Evolutionary conservation across 2,888 invertebrate species (phyloP), one percentile per base, ranked within the genome.

Genomic region (Cryptus armator): DNA sequence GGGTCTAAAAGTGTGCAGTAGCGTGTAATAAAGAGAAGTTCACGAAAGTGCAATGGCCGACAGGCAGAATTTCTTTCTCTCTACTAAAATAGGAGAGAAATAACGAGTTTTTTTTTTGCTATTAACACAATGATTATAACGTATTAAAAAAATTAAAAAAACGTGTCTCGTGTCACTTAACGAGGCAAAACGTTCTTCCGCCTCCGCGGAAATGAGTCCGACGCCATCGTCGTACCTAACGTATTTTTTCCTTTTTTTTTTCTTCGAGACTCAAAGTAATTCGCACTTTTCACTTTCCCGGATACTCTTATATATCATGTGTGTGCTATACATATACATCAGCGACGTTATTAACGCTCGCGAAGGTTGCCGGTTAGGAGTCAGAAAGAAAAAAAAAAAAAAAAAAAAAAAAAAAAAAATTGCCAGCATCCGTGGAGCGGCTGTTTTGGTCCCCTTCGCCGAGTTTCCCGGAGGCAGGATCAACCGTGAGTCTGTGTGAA

Each of bases 281-380:
- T 77, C 46, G 24, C 76, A 71, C 64, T 66, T 77, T 77, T 46
- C 66, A 64, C 71, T n/a, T 53, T 53, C 19, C 66, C 16, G 44
- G 53, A 53, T 66, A 72, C 71, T 53, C 53, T 66, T 66, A 56
- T 72, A 68, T 19, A 37, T 9, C 16, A 62, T 59, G 51, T 37
- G 24, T 48, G 62, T 48, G n/a, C 14, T 16, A 9, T 51, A 59
- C 19, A 48, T 37, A 37, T 7, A n/a, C 29, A 16, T 19, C 32
- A 56, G 43, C 44, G 51, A 64, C 74, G 74, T 78, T 78, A 75
- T 78, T 53, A 83, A 75, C 75, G 74, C 48, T 59, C 72, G 37
- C 10, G 59, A 48, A 53, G 72, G 53, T 70, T 46, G 66, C 56
- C 59, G 70, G 71, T 24, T 53, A 48, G 53, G 24, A 51, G 53